A percentile compares a stretch with the other conserved stretches of the same genome.
These are phyloP conservation scores for Timandra comae DNA, from an alignment of 2,888 invertebrate species.

Conservation along the genomic window DNA sequence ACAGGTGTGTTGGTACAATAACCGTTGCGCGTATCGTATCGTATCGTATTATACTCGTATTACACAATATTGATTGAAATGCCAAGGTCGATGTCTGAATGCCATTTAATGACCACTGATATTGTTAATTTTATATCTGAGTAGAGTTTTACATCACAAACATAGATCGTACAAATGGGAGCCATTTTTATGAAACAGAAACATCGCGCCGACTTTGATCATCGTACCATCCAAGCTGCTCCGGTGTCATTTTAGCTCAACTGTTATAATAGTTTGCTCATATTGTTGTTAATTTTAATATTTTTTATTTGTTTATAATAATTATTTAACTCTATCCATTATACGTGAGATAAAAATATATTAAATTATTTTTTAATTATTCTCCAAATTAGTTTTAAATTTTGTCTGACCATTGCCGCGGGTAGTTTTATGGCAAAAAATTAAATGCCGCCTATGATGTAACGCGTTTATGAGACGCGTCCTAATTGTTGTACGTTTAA, in stretches of 20 bases:
- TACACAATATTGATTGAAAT: constrained; percentile 41
- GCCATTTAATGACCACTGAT: constrained; percentile 62
- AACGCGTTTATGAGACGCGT: too few species aligned
- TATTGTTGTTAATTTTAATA: constrained; percentile 70
- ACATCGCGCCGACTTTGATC: constrained; percentile 44
- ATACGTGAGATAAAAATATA: constrained; percentile 51
- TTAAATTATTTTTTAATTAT: constrained; percentile 49
- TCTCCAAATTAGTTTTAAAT: constrained; percentile 59
- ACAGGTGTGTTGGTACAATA: too few species aligned
- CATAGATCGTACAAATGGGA: constrained; percentile 71
- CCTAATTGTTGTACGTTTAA: too few species aligned
- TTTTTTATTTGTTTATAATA: constrained; percentile 43
- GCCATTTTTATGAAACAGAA: constrained; percentile 45
- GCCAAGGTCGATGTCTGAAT: constrained; percentile 72
- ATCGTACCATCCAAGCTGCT: constrained; percentile 68
- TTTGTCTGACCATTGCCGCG: constrained; percentile 43
- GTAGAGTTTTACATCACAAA: constrained; percentile 70
- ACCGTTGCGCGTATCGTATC: constrained; percentile 12
- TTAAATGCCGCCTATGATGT: constrained; percentile 41
- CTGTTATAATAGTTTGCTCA: constrained; percentile 70
- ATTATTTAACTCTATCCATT: constrained; percentile 46
- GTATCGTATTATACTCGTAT: constrained; percentile 17
- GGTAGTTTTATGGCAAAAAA: constrained; percentile 37
- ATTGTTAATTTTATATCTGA: constrained; percentile 43
- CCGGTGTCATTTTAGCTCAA: constrained; percentile 71